Base-by-base conservation (phyloP, 2,888 invertebrate species). In the Dione vanillae region DNA sequence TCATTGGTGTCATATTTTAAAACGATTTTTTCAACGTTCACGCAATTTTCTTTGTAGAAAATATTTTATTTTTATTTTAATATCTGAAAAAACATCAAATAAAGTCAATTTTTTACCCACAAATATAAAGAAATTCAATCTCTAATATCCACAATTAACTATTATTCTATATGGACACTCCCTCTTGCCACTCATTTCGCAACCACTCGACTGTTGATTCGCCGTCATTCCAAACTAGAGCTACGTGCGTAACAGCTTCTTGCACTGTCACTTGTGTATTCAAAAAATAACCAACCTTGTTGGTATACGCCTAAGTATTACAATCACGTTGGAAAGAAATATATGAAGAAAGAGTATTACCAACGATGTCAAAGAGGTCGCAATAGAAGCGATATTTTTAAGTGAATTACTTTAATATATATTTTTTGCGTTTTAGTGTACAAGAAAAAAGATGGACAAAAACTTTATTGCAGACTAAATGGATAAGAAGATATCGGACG, bases 181-280 rank as follows among this genome's bases (percentile, higher is more conserved):
- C 43, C 9, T 43, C 43, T n/a, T 49, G 20, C 20, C 41, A 59
- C 20, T 43, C 6, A 43, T 20, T 41, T 27, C 43, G 59, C 43
- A 43, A 59, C 27, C 27, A 27, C 27, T 43, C 59, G n/a, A n/a
- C 40, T 41, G 20, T 20, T 9, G 41, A 43, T n/a, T n/a, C 43
- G 27, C 43, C 20, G 20, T 27, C 59, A 43, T 9, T 43, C 59
- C 20, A 27, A 59, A 59, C 41, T 59, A 20, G 19, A 20, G 27
- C 14, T 59, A 59, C 59, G 59, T 59, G 59, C 59, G 59, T 59
- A 43, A 59, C 59, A 59, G 9, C 43, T 43, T 10, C 59, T 20
- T 20, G 27, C n/a, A 43, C 59, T 14, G 59, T 27, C 43, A 59
- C 20, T 59, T 43, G 19, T 49, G 16, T 40, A 37, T 37, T 59